Conservation (phyloP, 2,888 invertebrate species). For the Empis livida region DNA sequence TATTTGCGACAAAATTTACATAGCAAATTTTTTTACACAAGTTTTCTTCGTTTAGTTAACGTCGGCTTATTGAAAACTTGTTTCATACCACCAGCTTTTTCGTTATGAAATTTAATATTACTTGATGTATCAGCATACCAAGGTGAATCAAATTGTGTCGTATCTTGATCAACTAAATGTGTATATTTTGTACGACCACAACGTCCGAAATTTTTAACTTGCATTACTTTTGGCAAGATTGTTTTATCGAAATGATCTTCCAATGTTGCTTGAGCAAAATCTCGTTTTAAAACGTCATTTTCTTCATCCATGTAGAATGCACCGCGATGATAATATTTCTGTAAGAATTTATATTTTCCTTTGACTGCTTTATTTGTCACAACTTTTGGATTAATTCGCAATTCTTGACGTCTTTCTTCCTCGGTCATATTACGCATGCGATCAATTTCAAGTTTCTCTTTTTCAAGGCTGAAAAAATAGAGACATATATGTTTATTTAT, state of each 20-base stretch:
- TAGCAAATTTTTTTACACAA: conserved; percentile 16
- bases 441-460: conserved; percentile 79
- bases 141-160: conserved; percentile 93
- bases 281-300: conserved; percentile 78
- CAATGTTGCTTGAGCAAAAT: conserved; percentile 89
- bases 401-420: conserved; percentile 84
- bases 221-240: conserved; percentile 98
- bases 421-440: conserved; percentile 87
- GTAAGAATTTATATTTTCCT: conserved; percentile 98
- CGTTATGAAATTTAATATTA: conserved; percentile 73
- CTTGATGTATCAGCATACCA: conserved; percentile 89
- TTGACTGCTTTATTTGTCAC: conserved; percentile 90
- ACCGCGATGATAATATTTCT: conserved; percentile 99
- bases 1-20: background rate
- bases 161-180: conserved; percentile 97
- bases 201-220: conserved; percentile 98
- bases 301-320: conserved; percentile 96
- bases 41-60: conserved; percentile 31
- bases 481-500: background rate
- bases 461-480: conserved; percentile 55
- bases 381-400: conserved; percentile 78
- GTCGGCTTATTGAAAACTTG: conserved; percentile 85
- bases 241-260: conserved; percentile 99
- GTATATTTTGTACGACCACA: conserved; percentile 99
- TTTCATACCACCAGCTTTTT: conserved; percentile 85